These are phyloP conservation scores for Chrysoperla carnea DNA, from an alignment of 1,140 invertebrate genomes.

Conservation along the genomic window DNA sequence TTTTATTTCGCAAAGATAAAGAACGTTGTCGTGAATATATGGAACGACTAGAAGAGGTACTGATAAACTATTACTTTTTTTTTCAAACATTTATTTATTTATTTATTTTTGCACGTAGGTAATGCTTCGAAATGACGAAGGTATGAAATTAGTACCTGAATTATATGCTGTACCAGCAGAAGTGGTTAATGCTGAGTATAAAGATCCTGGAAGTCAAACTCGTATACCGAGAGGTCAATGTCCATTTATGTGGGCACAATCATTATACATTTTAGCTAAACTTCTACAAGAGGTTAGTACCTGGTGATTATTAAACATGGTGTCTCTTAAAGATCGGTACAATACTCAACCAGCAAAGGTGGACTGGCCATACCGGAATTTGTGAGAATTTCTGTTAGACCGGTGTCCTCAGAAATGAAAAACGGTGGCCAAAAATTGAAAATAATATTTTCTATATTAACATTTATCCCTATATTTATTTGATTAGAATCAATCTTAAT, in stretches of 20 bases:
- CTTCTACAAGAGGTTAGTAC: slow-evolving; percentile 75
- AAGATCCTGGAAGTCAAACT: slow-evolving; percentile 73
- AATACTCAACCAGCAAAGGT: too few species aligned
- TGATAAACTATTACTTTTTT: slow-evolving; percentile 4
- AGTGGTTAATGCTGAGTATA: slow-evolving; percentile 68
- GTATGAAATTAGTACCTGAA: slow-evolving; percentile 84
- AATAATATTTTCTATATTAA: too few species aligned
- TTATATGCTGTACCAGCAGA: slow-evolving; percentile 80
- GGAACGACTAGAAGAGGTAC: slow-evolving; percentile 48
- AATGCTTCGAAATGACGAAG: slow-evolving; percentile 74
- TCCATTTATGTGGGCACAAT: slow-evolving; percentile 97
- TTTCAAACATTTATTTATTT: not conserved
- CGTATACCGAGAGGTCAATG: slow-evolving; percentile 73
- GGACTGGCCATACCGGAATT: too few species aligned
- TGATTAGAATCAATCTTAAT: too few species aligned
- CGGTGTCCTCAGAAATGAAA: too few species aligned
- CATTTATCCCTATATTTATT: too few species aligned
- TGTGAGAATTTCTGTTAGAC: too few species aligned
- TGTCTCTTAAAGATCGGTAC: too few species aligned
- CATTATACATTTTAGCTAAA: slow-evolving; percentile 88
- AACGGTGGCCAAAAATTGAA: too few species aligned
- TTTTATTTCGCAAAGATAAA: slow-evolving; percentile 80
- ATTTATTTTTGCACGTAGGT: slow-evolving; percentile 20
- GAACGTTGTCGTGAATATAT: slow-evolving; percentile 52
- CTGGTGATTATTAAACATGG: slow-evolving; percentile 2